Evolutionary conservation across 2,888 invertebrate species (phyloP).

Genomic region (Notodonta ziczac): DNA sequence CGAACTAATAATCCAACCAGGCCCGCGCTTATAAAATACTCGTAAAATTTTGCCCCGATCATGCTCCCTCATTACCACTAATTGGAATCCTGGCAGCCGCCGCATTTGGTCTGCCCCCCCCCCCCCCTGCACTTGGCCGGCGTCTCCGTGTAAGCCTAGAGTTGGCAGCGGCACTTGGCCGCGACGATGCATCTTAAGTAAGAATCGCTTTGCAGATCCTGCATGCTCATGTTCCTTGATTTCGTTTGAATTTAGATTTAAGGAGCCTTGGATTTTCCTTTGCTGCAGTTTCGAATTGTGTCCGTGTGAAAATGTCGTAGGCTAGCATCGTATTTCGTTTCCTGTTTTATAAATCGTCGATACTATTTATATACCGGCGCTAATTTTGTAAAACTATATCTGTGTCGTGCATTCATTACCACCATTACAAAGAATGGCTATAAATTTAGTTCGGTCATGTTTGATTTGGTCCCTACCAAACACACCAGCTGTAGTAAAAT

Average conservation of each 20-base stretch:
- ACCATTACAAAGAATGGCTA: too few species aligned
- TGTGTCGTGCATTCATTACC: too few species aligned
- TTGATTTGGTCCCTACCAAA: too few species aligned
- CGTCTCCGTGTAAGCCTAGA: slow-evolving; percentile 5
- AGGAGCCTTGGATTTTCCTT: not conserved
- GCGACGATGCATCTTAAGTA: slow-evolving; percentile 41
- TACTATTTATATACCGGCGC: too few species aligned
- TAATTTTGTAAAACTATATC: too few species aligned
- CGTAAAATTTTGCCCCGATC: not conserved
- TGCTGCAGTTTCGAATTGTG: not conserved
- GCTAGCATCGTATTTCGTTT: too few species aligned
- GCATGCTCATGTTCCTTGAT: slow-evolving; percentile 36
- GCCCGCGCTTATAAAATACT: not conserved
- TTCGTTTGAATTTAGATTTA: slow-evolving; percentile 31
- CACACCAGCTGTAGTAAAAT: too few species aligned
- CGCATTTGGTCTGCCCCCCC: not conserved
- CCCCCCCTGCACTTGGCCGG: not conserved
- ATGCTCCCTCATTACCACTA: slow-evolving; percentile 2
- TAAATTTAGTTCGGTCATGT: too few species aligned
- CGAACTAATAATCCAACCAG: not conserved
- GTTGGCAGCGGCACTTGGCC: slow-evolving; percentile 35
- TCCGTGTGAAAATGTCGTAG: not conserved
- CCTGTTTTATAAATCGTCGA: too few species aligned
- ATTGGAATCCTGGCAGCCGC: not conserved
- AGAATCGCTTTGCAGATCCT: slow-evolving; percentile 36